Conservation (phyloP, 2,113 vertebrate species). For the Parus major region DNA sequence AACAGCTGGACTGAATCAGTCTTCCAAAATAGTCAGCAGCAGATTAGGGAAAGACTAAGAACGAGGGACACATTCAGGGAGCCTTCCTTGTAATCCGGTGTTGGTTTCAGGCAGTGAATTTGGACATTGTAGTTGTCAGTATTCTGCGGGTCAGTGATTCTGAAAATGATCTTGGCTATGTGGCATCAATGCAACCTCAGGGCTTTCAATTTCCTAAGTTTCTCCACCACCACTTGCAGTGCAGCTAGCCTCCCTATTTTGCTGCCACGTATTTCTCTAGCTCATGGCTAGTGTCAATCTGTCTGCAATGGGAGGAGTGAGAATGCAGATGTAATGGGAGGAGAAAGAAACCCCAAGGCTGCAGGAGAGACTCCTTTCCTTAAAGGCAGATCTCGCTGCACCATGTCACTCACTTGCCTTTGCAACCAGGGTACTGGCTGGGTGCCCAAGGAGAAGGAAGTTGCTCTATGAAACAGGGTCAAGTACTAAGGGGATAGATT, state of each 20-base stretch:
- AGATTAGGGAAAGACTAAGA: neutral
- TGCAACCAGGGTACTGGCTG: neutral
- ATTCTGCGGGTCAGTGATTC: neutral
- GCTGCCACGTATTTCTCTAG: accelerated
- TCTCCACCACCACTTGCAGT: neutral
- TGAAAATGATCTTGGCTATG: neutral
- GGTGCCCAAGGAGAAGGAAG: neutral
- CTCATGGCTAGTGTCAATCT: neutral
- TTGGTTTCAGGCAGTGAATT: neutral
- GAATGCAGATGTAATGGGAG: neutral
- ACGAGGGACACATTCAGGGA: neutral
- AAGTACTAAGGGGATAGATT: neutral
- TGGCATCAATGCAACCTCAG: neutral
- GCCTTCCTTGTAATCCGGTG: neutral
- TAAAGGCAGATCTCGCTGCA: neutral
- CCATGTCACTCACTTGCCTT: neutral
- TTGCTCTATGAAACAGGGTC: neutral
- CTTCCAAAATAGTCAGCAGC: neutral
- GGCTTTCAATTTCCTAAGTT: neutral
- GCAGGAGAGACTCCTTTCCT: neutral
- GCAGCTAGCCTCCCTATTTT: neutral
- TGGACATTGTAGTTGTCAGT: neutral
- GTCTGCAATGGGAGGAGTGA: neutral
- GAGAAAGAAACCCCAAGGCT: neutral
- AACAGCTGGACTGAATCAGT: neutral